Percentiles rank a stretch among this genome's conserved stretches.
Conservation (phyloP, 2,113 vertebrate genomes). For the Chlamydotis undulata region DNA sequence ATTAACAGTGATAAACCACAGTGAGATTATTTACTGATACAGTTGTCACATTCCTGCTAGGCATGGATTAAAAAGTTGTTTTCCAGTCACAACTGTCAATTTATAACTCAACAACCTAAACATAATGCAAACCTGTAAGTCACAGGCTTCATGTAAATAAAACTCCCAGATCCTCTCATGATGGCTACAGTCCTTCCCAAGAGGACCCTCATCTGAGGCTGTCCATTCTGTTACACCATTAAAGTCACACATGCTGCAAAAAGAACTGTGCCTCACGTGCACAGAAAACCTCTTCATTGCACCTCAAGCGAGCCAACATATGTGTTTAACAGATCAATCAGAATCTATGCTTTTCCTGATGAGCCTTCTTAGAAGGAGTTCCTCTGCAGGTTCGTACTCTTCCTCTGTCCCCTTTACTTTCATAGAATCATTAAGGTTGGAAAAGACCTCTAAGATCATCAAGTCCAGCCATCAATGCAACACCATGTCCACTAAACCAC, state of each 20-base stretch:
- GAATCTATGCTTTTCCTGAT: not conserved
- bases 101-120: not conserved
- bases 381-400: not conserved
- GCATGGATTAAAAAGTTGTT: not conserved
- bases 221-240: not conserved
- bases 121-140: not conserved
- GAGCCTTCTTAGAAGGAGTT: not conserved
- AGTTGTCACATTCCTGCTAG: not conserved
- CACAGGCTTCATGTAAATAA: not conserved
- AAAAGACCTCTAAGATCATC: no score
- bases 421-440: no score
- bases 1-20: not conserved
- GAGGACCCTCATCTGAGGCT: no score
- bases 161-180: not conserved
- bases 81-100: not conserved
- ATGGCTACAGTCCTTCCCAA: not conserved
- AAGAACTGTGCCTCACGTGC: not conserved
- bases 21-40: not conserved
- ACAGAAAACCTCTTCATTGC: fast-evolving
- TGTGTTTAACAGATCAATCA: not conserved
- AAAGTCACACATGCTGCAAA: fast-evolving
- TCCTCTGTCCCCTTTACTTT: not conserved
- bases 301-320: not conserved
- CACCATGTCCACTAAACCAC: no score
- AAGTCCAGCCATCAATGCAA: no score